Conservation (phyloP, 2,888 invertebrate genomes). For the Pristionchus arcanus region DNA sequence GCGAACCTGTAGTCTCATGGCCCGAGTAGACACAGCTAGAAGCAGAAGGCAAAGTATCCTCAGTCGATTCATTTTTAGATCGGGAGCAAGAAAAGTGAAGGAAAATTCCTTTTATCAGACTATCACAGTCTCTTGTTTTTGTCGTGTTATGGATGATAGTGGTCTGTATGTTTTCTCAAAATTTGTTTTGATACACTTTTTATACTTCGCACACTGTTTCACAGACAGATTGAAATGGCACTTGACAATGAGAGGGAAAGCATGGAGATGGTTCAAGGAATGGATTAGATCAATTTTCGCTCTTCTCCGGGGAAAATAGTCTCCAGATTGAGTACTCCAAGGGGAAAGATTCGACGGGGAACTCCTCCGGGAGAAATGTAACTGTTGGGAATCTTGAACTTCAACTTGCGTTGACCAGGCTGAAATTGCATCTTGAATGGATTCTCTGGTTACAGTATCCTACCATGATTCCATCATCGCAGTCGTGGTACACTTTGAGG, state of each 20-base stretch:
- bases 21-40: background rate
- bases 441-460: background rate
- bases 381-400: conserved; percentile 70
- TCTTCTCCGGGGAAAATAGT: conserved; percentile 77
- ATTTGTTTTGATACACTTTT: background rate
- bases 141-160: background rate
- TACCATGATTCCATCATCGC: conserved; percentile 67
- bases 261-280: background rate
- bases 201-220: background rate
- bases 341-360: conserved; percentile 68
- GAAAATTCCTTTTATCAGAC: conserved; percentile 9
- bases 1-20: conserved; percentile 14
- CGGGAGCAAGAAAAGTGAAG: background rate
- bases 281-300: conserved; percentile 68
- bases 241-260: background rate
- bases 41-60: background rate
- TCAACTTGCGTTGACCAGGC: conserved; percentile 72
- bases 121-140: background rate
- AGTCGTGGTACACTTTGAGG: conserved; percentile 71
- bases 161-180: background rate
- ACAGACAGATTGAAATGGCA: background rate
- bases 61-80: background rate
- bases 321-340: conserved; percentile 75
- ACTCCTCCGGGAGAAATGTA: conserved; percentile 68
- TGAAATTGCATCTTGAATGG: conserved; percentile 39